Base-by-base conservation (phyloP, 53 echinoderm and acorn worm species). In the Hippasteria phrygiana region DNA sequence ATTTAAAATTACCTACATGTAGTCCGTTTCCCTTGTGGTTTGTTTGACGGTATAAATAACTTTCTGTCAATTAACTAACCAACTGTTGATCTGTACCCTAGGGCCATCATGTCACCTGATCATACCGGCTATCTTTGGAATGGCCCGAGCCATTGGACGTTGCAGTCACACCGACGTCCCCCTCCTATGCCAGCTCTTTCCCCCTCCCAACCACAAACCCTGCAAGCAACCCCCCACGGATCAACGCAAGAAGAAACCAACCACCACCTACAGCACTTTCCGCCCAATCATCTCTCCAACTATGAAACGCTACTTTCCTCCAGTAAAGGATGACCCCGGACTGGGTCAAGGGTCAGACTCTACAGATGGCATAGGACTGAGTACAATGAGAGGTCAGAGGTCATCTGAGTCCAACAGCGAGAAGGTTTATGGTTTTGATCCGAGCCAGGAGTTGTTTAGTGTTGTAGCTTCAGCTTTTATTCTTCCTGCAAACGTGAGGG, bases 261-360 rank as follows among this genome's bases (percentile, higher is more conserved):
- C 11, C 75, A 66, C 77, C 26, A 88, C 91, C n/a, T 97, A 95
- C 88, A 90, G 92, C 76, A 95, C 97, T 78, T 97, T 97, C 84
- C 95, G 97, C 0, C 97, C 95, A 77, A 95, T 97, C 87, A 87
- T 97, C 70, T 97, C 93, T 2, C 93, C 92, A 3, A 85, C 95
- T 59, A 97, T 97, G 92, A 73, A 80, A 31, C 89, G 90, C 50
- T 84, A 90, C 56, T 74, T 94, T 12, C 47, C 45, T 1, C 36
- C 74, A 1, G 53, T 36, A 1, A 41, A 38, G 26, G 62, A 71
- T 12, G 67, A 88, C 54, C 48, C 37, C 43, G 20, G 87, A 39
- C 64, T 45, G 36, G 64, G 41, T 31, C 63, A 81, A 1, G 67
- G 43, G 80, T 51, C 73, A 0, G 73, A 88, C 26, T 22, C 22